Evolutionary conservation across 2,888 invertebrate species (phyloP).

Genomic region (Sicus ferrugineus): DNA sequence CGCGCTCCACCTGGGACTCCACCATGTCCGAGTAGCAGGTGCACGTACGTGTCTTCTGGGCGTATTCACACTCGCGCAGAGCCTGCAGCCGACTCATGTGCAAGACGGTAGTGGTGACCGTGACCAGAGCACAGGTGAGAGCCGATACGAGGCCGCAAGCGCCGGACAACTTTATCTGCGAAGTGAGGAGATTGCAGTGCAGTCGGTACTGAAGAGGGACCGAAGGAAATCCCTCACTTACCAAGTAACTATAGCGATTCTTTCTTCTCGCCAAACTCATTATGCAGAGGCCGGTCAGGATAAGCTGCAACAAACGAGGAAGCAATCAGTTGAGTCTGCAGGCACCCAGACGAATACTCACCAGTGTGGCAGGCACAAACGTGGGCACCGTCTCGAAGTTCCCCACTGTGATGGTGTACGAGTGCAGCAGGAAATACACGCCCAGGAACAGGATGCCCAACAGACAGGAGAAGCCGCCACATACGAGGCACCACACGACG

Average conservation of each 20-base stretch:
- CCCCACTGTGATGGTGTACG: conserved; percentile 76
- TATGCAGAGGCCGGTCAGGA: conserved; percentile 85
- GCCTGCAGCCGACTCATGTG: conserved; percentile 91
- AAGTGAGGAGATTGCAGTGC: not conserved
- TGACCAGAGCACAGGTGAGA: conserved; percentile 83
- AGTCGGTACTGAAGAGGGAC: not conserved
- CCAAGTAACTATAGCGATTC: conserved; percentile 88
- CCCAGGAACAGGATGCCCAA: conserved; percentile 78
- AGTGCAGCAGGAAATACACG: conserved; percentile 78
- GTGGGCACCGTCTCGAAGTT: conserved; percentile 94
- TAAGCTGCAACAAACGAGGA: conserved; percentile 70
- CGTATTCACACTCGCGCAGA: conserved; percentile 86
- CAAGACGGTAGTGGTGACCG: conserved; percentile 87
- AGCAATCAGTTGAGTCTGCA: not conserved
- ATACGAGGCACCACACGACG: conserved; percentile 79
- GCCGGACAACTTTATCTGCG: conserved; percentile 86
- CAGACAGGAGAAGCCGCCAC: conserved; percentile 77
- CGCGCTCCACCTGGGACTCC: conserved; percentile 70
- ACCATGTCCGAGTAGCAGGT: conserved; percentile 80
- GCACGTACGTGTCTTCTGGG: conserved; percentile 77
- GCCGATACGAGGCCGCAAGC: conserved; percentile 88
- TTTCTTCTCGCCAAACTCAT: conserved; percentile 84
- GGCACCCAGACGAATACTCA: conserved; percentile 64
- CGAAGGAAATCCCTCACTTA: conserved; percentile 66
- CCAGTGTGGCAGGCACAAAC: conserved; percentile 91